Evolutionary conservation across 1,140 invertebrate genomes (phyloP).

Genomic region (Bombus soroeensis): DNA sequence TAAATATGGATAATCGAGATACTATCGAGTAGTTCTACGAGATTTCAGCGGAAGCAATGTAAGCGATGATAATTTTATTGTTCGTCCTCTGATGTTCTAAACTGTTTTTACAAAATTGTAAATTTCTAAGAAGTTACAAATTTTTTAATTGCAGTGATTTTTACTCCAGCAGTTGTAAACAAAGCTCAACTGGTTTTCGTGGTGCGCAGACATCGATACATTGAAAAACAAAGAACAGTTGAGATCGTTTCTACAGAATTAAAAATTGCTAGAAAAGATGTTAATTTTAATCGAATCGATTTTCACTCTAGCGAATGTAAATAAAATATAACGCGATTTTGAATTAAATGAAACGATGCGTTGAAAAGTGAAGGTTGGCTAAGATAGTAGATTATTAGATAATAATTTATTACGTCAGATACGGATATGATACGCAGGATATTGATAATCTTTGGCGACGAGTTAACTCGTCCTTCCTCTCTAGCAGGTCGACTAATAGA

Average conservation of each 20-base stretch:
- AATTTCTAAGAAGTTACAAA: too few species aligned
- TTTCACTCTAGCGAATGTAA: neutral
- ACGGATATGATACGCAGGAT: neutral
- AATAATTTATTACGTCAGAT: too few species aligned
- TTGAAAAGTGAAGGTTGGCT: neutral
- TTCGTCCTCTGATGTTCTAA: too few species aligned
- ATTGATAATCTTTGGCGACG: neutral
- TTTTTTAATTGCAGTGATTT: too few species aligned
- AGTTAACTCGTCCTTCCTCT: neutral
- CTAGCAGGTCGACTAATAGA: neutral
- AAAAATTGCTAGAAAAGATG: neutral
- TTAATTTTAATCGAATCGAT: neutral
- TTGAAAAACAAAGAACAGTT: neutral
- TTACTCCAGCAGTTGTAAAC: too few species aligned
- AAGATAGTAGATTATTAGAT: neutral
- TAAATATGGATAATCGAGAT: too few species aligned
- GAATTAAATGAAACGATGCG: neutral
- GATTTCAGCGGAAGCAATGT: too few species aligned
- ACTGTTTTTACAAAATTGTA: too few species aligned
- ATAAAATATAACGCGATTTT: neutral
- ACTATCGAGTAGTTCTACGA: too few species aligned
- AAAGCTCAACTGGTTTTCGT: too few species aligned
- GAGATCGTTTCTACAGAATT: neutral
- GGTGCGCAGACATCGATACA: neutral
- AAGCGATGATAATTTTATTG: too few species aligned